A percentile compares a stretch with the other conserved stretches of the same genome.
These are phyloP conservation scores for Arge pagana DNA, from an alignment of 2,888 invertebrate species.

Conservation along the genomic window DNA sequence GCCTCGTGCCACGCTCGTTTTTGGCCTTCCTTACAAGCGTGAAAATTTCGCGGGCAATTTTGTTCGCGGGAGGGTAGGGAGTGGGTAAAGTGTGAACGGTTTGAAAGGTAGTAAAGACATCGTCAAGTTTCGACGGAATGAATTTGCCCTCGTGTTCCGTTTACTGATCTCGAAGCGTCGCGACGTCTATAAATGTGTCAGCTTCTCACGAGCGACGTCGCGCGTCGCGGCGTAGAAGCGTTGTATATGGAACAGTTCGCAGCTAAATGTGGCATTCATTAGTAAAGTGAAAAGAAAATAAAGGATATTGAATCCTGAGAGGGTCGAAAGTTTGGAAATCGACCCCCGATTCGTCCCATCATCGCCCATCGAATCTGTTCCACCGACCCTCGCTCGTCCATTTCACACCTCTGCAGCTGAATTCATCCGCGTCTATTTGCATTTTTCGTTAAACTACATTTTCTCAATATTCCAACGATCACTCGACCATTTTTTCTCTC, in stretches of 20 bases:
- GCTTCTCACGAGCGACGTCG: constrained; percentile 26
- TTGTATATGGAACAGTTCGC: constrained; percentile 28
- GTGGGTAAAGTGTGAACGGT: constrained; percentile 48
- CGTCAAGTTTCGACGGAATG: constrained; percentile 29
- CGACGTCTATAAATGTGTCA: constrained; percentile 38
- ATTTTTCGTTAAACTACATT: too few relatives aligned
- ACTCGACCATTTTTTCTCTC: too few relatives aligned
- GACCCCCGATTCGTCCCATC: not conserved
- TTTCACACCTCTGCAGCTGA: too few relatives aligned
- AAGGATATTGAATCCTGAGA: not conserved
- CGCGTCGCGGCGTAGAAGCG: constrained; percentile 20
- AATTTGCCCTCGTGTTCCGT: constrained; percentile 8
- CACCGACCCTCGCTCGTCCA: too few relatives aligned
- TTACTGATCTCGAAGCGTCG: constrained; percentile 10
- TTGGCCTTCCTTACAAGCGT: not conserved
- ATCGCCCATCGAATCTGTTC: too few relatives aligned
- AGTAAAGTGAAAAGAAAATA: constrained; percentile 22
- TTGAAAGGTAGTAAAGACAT: constrained; percentile 49
- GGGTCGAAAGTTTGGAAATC: not conserved
- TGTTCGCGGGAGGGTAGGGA: constrained; percentile 25
- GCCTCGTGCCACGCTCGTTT: not conserved
- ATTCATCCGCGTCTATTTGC: too few relatives aligned
- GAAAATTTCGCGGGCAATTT: too few relatives aligned
- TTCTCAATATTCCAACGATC: too few relatives aligned
- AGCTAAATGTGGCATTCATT: constrained; percentile 27